Evolutionary conservation across 2,888 invertebrate genomes (phyloP), one percentile per base, ranked within the genome.

Genomic region (Alloscopus bannaensis): DNA sequence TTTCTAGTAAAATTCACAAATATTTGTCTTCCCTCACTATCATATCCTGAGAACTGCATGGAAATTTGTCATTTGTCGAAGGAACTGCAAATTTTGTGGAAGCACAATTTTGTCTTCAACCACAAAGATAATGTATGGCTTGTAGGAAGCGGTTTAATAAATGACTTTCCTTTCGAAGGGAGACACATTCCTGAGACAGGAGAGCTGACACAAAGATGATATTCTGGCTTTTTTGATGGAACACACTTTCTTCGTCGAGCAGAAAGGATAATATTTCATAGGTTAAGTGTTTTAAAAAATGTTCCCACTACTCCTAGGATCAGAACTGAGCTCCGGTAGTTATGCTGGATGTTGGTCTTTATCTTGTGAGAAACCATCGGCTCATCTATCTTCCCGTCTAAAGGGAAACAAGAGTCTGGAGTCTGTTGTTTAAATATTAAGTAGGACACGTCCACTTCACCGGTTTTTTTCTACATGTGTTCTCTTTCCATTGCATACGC

Each of bases 351-450:
- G 8, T 47, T 13, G 3, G n/a, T 47, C 11, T 4, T 13, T n/a
- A n/a, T 47, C n/a, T 6, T 18, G 11, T 47, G n/a, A 3, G 47
- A n/a, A n/a, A 22, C 2, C 24, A 22, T 20, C 3, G 22, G n/a
- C 47, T 65, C 65, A 65, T 65, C 26, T 65, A 65, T 65, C 47
- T 65, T 65, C 47, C 47, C 65, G 65, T 65, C 28, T 6, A 20
- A 26, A n/a, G 28, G 65, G 47, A 52, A 52, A 20, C 4, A 24
- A 52, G 52, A n/a, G n/a, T n/a, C 52, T 52, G 52, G 20, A 52
- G 22, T 22, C 16, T 22, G 22, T 55, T 36, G 22, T 16, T 52
- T 47, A 75, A 75, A 75, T 66, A 75, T 75, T 65, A 66, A 75
- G 36, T 65, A 68, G 68, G 50, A 60, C 50, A 62, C 68, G 65